phyloP scores from a whole-genome alignment of 1,140 invertebrate genomes.

The Drosophila albomicans region DNA sequence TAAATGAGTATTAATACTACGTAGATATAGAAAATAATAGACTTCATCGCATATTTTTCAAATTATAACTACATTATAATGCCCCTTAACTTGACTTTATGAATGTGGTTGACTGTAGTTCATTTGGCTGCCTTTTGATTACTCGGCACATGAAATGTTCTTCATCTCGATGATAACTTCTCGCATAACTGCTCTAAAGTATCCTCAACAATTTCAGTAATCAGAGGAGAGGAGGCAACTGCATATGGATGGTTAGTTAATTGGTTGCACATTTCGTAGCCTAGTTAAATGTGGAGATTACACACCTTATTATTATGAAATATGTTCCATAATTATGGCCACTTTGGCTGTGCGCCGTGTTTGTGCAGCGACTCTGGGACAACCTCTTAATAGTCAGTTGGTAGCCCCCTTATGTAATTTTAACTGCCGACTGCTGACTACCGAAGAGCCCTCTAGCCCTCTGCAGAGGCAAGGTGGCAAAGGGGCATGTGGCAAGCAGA shows the following conservation, averaged over 20 bases:
- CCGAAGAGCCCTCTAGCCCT: constrained; percentile 2
- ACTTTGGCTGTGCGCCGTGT: constrained; percentile 39
- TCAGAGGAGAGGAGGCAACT: constrained; percentile 10
- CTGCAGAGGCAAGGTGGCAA: not conserved
- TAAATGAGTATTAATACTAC: too few relatives aligned
- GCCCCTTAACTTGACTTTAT: not conserved
- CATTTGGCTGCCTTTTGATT: not conserved
- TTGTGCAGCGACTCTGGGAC: constrained; percentile 37
- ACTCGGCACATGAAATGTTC: constrained; percentile 9
- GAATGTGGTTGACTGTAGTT: not conserved
- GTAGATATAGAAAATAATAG: too few relatives aligned
- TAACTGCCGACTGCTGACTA: constrained; percentile 28
- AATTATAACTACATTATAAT: not conserved
- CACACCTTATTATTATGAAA: constrained; percentile 82
- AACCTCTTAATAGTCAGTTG: constrained; percentile 66
- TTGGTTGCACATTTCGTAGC: constrained; percentile 50
- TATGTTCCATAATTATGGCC: constrained; percentile 75
- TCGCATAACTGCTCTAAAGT: constrained; percentile 58
- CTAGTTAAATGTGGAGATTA: constrained; percentile 76
- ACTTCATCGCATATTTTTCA: too few relatives aligned
- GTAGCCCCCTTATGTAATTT: constrained; percentile 72
- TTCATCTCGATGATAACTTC: constrained; percentile 36
- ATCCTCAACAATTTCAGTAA: constrained; percentile 53
- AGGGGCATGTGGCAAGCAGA: not conserved
- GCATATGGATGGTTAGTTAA: constrained; percentile 35